Evolutionary conservation across 2,113 vertebrate species (phyloP).

Genomic region (Apodemus speciosus): DNA sequence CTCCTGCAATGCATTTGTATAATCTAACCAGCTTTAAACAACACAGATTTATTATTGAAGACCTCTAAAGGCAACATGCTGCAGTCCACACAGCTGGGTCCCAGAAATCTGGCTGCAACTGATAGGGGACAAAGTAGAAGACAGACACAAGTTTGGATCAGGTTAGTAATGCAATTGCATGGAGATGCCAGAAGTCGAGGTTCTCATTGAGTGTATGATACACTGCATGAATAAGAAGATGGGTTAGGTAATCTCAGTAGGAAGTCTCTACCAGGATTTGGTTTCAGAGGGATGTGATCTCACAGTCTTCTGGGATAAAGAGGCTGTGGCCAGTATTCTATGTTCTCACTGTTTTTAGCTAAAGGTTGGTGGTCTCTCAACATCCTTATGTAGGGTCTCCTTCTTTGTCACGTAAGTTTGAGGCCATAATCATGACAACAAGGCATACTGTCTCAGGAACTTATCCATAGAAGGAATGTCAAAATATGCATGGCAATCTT

Average conservation of each 20-base stretch:
- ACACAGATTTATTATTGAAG: neutral
- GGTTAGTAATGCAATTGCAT: too few relatives aligned
- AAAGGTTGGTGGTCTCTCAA: neutral
- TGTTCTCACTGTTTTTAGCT: neutral
- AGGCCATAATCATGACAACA: too few relatives aligned
- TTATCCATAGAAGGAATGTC: neutral
- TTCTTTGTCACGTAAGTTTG: too few relatives aligned
- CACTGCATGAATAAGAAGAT: neutral
- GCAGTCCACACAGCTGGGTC: neutral
- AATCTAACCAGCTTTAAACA: neutral
- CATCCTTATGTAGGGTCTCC: neutral
- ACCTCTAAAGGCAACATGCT: neutral
- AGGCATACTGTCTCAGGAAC: too few relatives aligned
- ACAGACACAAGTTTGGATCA: neutral
- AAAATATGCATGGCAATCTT: neutral
- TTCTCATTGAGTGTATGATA: neutral
- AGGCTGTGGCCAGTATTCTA: neutral
- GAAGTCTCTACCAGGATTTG: neutral
- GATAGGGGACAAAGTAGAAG: neutral
- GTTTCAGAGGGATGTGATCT: neutral
- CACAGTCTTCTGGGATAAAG: fast-evolving
- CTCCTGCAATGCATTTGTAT: neutral
- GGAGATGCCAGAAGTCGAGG: neutral
- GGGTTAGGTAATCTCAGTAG: neutral
- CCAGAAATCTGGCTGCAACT: neutral